These are phyloP conservation scores for Epinotia brunnichana DNA, from an alignment of 2,888 invertebrate genomes.

Conservation along the genomic window DNA sequence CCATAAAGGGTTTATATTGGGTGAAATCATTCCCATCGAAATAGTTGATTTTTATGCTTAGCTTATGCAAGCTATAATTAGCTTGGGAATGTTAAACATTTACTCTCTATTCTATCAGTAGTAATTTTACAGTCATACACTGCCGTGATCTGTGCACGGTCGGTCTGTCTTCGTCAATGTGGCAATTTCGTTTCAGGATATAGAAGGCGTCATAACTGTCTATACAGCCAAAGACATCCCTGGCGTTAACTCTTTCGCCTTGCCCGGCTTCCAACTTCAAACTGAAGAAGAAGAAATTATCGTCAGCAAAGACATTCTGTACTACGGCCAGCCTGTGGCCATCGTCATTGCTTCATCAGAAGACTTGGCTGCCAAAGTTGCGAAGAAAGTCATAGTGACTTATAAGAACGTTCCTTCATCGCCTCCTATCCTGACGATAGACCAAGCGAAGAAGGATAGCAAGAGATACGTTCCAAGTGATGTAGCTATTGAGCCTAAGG, in stretches of 20 bases:
- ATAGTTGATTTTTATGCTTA: too few relatives aligned
- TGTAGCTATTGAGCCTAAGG: slow-evolving; percentile 58
- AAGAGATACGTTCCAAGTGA: slow-evolving; percentile 58
- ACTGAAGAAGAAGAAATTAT: slow-evolving; percentile 79
- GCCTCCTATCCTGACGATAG: slow-evolving; percentile 69
- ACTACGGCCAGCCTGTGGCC: slow-evolving; percentile 88
- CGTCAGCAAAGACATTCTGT: slow-evolving; percentile 81
- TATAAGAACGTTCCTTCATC: slow-evolving; percentile 72
- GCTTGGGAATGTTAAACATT: too few relatives aligned
- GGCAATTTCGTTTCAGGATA: slow-evolving; percentile 68
- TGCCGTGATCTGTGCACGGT: too few relatives aligned
- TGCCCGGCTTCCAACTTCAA: slow-evolving; percentile 63
- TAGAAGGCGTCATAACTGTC: slow-evolving; percentile 86
- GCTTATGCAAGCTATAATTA: too few relatives aligned
- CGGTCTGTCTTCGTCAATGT: neutral
- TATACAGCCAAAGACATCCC: slow-evolving; percentile 87
- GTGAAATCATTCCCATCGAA: too few relatives aligned
- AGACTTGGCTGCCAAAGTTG: slow-evolving; percentile 81
- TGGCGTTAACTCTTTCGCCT: slow-evolving; percentile 84
- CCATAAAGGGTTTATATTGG: too few relatives aligned
- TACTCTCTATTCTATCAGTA: too few relatives aligned
- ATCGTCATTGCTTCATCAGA: slow-evolving; percentile 86
- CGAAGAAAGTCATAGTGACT: slow-evolving; percentile 83
- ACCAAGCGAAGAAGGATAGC: slow-evolving; percentile 75
- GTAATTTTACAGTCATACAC: too few relatives aligned